Evolutionary conservation across 2,888 invertebrate genomes (phyloP), one percentile per base, ranked within the genome.

Genomic region (Frankliniella fusca): DNA sequence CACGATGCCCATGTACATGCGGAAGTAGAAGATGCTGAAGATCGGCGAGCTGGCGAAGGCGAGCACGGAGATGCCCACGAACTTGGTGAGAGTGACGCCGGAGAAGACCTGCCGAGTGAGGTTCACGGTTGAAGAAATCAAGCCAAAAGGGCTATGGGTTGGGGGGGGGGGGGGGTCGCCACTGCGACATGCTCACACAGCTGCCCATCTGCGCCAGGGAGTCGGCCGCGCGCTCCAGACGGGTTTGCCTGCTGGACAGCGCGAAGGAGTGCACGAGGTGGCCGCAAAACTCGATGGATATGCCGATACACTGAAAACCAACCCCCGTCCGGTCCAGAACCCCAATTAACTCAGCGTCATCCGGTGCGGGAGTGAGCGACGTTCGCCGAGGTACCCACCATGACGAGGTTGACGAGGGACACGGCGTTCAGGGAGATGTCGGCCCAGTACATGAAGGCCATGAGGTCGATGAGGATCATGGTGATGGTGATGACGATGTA

Each of bases 1-100:
- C 1, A 99, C 97, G 85, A 98, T 96, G 82, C 95, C 94, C 84
- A 98, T 90, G 87, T 98, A 97, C 97, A 99, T 98, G 87, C 97
- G 92, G 88, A 98, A 98, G 89, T 97, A 99, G 87, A 96, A 98
- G 82, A 95, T 90, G 89, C 95, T 93, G 87, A 98, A 97, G 84
- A 97, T 92, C 89, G 96, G 94, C 0, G 97, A 97, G 86, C 97
- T 95, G 2, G 98, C 95, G 88, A 98, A 97, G 0, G 94, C 97
- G 84, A 99, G 89, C 12, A 98, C 95, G 27, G 95, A 88, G 83
- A 98, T 96, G 80, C 96, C 96, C 70, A 94, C 94, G 85, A 98
- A 94, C 88, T 99, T 98, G 0, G 98, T 98, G 48, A 98, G 89
- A 0, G 98, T 97, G 80, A 99, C 98, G 38, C 98, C 98, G 83